Evolutionary conservation across 2,113 vertebrate genomes (phyloP).

Genomic region (Polyodon spathula): DNA sequence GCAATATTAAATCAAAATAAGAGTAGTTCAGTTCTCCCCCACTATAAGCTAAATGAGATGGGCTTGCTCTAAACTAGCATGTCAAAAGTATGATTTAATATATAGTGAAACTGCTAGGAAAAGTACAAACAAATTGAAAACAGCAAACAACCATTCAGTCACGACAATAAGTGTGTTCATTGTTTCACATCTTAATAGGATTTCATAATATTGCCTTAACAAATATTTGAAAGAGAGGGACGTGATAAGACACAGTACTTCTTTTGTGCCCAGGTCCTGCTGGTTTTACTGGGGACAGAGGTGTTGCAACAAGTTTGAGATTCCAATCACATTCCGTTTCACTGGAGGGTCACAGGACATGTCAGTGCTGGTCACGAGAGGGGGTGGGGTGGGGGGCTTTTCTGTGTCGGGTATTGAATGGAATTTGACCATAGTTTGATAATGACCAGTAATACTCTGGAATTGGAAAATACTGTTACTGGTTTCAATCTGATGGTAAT

Average conservation of each 20-base stretch:
- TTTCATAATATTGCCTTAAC: neutral
- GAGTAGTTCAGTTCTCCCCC: no score
- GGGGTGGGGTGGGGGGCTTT: neutral
- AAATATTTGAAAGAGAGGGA: neutral
- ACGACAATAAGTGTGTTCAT: neutral
- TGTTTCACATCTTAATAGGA: neutral
- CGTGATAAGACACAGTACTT: neutral
- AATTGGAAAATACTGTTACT: no score
- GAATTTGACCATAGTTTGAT: no score
- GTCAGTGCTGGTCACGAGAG: neutral
- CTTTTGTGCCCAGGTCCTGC: neutral
- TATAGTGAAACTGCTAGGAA: neutral
- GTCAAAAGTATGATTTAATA: no score
- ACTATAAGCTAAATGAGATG: no score
- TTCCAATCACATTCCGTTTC: neutral
- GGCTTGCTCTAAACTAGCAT: no score
- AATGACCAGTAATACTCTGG: no score
- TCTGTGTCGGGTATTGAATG: no score
- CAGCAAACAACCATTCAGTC: neutral
- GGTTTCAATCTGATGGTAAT: no score
- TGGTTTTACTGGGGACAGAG: neutral
- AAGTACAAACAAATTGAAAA: neutral
- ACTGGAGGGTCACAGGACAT: neutral
- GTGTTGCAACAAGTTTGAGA: constrained; percentile 1
- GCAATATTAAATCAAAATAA: no score